Percentiles rank a stretch among this genome's conserved stretches.
Evolutionary conservation across 1,140 invertebrate genomes (phyloP).

Genomic region (Tetranychus urticae): DNA sequence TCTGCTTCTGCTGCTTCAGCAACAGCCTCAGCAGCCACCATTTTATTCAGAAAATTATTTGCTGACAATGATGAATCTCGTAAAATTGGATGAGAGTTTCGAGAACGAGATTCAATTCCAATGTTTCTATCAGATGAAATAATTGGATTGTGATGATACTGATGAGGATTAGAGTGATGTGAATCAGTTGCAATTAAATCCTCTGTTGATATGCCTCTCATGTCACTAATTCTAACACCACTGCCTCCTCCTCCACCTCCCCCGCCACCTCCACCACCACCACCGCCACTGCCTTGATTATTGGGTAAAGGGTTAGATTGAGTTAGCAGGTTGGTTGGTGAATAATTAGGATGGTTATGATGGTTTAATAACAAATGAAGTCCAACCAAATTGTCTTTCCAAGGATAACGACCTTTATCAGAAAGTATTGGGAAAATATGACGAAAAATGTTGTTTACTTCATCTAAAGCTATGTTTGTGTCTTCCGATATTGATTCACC

Average conservation of each 20-base stretch:
- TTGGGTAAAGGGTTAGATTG: background rate
- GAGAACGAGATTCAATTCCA: no score
- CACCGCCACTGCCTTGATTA: background rate
- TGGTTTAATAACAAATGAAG: background rate
- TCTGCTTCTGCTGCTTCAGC: no score
- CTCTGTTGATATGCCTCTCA: no score
- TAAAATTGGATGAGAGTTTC: no score
- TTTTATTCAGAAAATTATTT: no score
- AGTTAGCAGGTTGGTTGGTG: background rate
- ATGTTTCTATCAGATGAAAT: no score
- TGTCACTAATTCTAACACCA: no score
- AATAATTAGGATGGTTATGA: background rate
- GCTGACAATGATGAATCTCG: no score
- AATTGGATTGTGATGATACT: no score
- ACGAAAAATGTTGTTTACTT: conserved; percentile 10
- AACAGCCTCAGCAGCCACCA: no score
- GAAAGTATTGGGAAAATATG: conserved; percentile 12
- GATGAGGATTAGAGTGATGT: no score
- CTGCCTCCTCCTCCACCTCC: background rate
- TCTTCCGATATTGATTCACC: background rate
- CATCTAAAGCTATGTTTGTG: background rate
- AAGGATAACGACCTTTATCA: background rate
- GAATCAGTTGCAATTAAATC: no score
- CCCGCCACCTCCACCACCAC: background rate
- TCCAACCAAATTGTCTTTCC: background rate